These are phyloP conservation scores for Brachyrhaphis roseni DNA, from an alignment of 2,797 vertebrate species.

Conservation along the genomic window DNA sequence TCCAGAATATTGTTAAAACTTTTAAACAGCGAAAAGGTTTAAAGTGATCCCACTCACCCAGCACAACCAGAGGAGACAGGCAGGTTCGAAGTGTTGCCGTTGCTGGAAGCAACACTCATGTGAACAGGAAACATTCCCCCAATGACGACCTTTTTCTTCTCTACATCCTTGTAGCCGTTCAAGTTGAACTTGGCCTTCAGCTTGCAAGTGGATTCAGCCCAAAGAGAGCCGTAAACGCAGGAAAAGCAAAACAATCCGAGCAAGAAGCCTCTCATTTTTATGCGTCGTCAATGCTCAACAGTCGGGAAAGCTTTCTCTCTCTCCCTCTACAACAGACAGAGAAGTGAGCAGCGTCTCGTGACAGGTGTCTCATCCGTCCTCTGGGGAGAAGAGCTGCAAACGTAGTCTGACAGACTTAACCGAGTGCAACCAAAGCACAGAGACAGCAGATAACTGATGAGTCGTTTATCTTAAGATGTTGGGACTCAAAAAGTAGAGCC, in stretches of 20 bases:
- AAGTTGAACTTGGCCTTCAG: slow-evolving; percentile 90
- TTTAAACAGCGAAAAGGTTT: background rate
- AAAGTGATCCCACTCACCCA: slow-evolving; percentile 75
- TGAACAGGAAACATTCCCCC: slow-evolving; percentile 88
- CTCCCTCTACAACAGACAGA: slow-evolving; percentile 34
- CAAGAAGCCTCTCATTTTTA: slow-evolving; percentile 65
- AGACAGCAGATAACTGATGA: background rate
- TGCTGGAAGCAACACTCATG: slow-evolving; percentile 72
- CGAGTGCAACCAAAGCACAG: slow-evolving; percentile 2
- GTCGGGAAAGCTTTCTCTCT: slow-evolving; percentile 14
- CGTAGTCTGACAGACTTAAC: slow-evolving; percentile 30
- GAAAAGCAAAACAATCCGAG: slow-evolving; percentile 69
- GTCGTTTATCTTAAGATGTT: background rate
- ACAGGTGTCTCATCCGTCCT: slow-evolving; percentile 67
- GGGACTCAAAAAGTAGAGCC: background rate
- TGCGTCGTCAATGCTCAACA: slow-evolving; percentile 44
- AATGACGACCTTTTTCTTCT: slow-evolving; percentile 82
- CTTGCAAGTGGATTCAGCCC: slow-evolving; percentile 76
- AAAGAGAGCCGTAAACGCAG: slow-evolving; percentile 25
- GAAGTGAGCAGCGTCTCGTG: slow-evolving; percentile 40
- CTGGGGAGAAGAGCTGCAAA: slow-evolving; percentile 54
- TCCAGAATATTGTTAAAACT: background rate
- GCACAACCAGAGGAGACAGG: slow-evolving; percentile 84
- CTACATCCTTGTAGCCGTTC: slow-evolving; percentile 82
- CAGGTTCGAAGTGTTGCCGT: slow-evolving; percentile 78